Percentiles rank a stretch among this genome's conserved stretches.
Conservation (phyloP, 2,888 invertebrate species). For the Petrophora chlorosata region DNA sequence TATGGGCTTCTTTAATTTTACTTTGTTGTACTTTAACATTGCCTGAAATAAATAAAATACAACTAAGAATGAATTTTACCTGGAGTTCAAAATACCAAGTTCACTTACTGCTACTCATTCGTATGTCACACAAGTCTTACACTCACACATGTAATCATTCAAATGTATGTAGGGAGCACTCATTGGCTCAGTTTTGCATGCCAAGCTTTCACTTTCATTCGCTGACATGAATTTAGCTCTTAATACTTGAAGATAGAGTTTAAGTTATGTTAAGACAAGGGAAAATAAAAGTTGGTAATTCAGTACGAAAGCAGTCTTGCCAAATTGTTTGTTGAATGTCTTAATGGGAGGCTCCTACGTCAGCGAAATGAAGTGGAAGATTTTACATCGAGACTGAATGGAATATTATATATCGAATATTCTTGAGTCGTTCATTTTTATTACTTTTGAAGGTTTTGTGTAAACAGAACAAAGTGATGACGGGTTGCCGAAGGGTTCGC, state of each 20-base stretch:
- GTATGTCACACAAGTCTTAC: neutral
- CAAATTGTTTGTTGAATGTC: conserved; percentile 59
- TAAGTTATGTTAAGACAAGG: neutral
- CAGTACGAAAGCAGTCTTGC: conserved; percentile 36
- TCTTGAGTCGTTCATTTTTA: neutral
- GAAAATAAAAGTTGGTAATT: conserved; percentile 7
- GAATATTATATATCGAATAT: neutral
- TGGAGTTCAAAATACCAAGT: no score
- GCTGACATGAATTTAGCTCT: neutral
- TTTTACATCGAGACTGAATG: conserved; percentile 37
- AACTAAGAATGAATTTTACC: no score
- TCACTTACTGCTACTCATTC: neutral
- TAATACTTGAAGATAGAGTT: neutral
- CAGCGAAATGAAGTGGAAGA: conserved; percentile 51
- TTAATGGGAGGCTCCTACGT: conserved; percentile 50
- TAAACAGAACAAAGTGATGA: no score
- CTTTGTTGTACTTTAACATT: no score
- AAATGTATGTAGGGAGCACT: conserved; percentile 39
- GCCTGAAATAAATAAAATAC: no score
- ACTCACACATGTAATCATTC: conserved; percentile 37
- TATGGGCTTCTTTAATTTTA: no score
- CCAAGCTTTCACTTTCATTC: conserved; percentile 5
- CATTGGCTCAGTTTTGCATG: conserved; percentile 36
- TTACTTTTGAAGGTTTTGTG: neutral
- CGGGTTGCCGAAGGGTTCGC: no score